Evolutionary conservation across 1,140 invertebrate species (phyloP).

Genomic region (Araneus ventricosus): DNA sequence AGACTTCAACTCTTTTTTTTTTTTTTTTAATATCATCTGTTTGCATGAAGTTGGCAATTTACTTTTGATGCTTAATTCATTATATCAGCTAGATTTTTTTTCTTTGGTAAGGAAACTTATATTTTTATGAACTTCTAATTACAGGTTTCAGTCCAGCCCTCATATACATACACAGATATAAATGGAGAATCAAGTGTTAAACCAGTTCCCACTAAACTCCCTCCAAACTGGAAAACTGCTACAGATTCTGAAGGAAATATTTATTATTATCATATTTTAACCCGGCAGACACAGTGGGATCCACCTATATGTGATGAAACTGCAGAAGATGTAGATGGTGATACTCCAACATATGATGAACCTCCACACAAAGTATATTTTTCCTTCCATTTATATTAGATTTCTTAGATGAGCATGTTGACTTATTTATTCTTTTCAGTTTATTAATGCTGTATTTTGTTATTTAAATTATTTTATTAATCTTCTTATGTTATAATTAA

Average conservation of each 20-base stretch:
- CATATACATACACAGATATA: not conserved
- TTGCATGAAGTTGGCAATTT: no score
- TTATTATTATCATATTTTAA: constrained; percentile 94
- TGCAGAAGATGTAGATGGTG: constrained; percentile 17
- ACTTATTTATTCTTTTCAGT: not conserved
- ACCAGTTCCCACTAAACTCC: constrained; percentile 83
- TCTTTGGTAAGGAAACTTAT: no score
- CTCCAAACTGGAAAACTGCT: constrained; percentile 92
- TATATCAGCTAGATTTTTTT: no score
- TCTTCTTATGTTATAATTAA: not conserved
- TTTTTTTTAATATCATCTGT: no score
- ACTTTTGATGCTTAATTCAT: no score
- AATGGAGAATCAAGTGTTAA: constrained; percentile 7
- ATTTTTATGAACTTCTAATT: not conserved
- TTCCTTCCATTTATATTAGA: not conserved
- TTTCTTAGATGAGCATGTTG: not conserved
- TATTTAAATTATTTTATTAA: not conserved
- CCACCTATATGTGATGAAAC: constrained; percentile 83
- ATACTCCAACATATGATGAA: constrained; percentile 72
- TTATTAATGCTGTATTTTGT: not conserved
- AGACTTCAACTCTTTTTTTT: no score
- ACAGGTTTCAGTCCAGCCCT: constrained; percentile 1
- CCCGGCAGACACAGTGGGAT: constrained; percentile 92
- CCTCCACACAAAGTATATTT: constrained; percentile 52
- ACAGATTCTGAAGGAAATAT: constrained; percentile 88